Conservation (phyloP, 2,888 invertebrate species). For the Tipula lateralis region DNA sequence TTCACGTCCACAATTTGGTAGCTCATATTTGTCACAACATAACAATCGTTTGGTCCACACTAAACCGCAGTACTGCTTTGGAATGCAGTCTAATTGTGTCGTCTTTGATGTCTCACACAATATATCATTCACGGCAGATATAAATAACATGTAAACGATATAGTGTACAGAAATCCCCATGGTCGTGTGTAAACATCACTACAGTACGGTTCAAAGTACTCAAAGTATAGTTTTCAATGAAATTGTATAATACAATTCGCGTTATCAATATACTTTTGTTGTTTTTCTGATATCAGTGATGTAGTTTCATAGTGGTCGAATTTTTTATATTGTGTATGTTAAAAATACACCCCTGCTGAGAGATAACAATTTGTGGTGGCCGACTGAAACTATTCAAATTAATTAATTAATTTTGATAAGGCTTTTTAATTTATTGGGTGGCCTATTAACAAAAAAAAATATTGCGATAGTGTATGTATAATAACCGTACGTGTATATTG, state of each 20-base stretch:
- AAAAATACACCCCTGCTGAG: not conserved
- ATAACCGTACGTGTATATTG: no score
- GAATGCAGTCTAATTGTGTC: not conserved
- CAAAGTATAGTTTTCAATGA: not conserved
- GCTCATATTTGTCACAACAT: not conserved
- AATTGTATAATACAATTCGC: not conserved
- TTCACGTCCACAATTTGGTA: not conserved
- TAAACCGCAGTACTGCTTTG: not conserved
- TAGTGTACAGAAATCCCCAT: not conserved
- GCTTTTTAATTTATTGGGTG: not conserved
- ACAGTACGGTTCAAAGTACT: not conserved
- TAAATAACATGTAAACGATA: not conserved
- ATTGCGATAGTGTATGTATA: no score
- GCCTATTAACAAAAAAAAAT: no score
- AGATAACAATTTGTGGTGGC: no score
- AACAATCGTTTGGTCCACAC: not conserved
- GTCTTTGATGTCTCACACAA: not conserved
- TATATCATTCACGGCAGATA: not conserved
- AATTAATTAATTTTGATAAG: not conserved
- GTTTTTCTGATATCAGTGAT: not conserved
- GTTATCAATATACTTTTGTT: not conserved
- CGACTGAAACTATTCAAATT: not conserved
- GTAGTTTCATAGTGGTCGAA: not conserved
- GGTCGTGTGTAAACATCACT: not conserved
- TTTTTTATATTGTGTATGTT: not conserved